Conservation (phyloP, 2,113 vertebrate genomes). For the Hemibagrus wyckioides region DNA sequence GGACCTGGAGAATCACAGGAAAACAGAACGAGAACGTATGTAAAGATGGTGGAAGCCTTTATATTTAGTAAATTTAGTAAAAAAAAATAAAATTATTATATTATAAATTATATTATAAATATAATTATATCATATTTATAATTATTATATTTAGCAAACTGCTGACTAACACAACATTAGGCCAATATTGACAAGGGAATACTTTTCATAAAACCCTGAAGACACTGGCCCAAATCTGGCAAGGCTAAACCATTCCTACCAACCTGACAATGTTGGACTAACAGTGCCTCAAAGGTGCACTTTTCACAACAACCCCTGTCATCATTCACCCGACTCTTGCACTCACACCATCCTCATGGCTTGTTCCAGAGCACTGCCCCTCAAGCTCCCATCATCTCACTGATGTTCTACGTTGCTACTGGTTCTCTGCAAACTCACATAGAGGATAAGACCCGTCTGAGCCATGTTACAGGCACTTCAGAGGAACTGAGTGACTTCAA, state of each 20-base stretch:
- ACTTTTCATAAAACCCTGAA: neutral
- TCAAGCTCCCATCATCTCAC: constrained; percentile 79
- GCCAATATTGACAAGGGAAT: neutral
- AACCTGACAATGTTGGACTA: neutral
- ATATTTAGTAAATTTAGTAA: neutral
- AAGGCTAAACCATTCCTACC: neutral
- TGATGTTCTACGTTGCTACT: constrained; percentile 90
- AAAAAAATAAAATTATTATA: too few relatives aligned
- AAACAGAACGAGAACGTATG: constrained; percentile 82
- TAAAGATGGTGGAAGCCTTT: neutral
- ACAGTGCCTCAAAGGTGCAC: neutral
- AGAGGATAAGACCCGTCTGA: constrained; percentile 74
- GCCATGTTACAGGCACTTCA: constrained; percentile 75
- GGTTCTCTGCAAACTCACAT: constrained; percentile 77
- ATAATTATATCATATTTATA: too few relatives aligned
- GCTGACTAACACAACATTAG: neutral
- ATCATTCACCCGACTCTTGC: neutral
- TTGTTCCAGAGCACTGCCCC: constrained; percentile 62
- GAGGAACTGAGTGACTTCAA: constrained; percentile 89
- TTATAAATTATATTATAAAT: too few relatives aligned
- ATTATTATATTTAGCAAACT: too few relatives aligned
- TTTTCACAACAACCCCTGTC: neutral
- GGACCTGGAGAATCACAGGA: constrained; percentile 91
- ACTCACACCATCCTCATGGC: neutral
- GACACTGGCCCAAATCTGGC: neutral